Evolutionary conservation across 2,797 vertebrate species (phyloP).

Genomic region (Podarcis lilfordi): DNA sequence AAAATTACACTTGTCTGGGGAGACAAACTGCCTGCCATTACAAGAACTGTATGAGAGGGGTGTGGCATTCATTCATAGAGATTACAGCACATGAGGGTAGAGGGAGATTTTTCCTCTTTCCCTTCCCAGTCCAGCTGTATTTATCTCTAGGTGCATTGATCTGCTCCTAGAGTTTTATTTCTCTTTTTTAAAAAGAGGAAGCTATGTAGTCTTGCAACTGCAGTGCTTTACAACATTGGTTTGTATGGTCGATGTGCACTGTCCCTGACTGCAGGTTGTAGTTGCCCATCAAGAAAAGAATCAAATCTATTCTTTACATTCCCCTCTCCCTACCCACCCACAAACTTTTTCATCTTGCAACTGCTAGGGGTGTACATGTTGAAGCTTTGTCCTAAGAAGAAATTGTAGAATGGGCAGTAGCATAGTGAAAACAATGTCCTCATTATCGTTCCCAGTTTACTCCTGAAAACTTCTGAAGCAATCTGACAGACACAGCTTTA

Average conservation of each 20-base stretch:
- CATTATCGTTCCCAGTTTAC: conserved; percentile 36
- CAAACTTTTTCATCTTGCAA: background rate
- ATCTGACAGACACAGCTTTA: conserved; percentile 50
- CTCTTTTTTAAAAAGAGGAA: background rate
- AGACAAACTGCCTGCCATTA: too few relatives aligned
- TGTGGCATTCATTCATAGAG: too few relatives aligned
- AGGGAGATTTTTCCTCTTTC: too few relatives aligned
- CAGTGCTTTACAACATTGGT: background rate
- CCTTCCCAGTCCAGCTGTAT: too few relatives aligned
- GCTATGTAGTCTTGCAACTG: background rate
- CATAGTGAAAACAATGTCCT: conserved; percentile 1
- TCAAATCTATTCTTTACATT: background rate
- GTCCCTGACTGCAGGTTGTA: background rate
- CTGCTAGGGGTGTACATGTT: background rate
- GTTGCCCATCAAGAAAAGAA: background rate
- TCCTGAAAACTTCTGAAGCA: conserved; percentile 29
- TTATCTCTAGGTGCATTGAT: background rate
- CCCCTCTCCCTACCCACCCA: background rate
- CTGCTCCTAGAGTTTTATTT: background rate
- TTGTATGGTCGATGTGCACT: background rate
- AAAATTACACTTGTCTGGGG: too few relatives aligned
- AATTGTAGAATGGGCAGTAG: background rate
- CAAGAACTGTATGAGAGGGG: too few relatives aligned
- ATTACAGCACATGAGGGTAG: too few relatives aligned
- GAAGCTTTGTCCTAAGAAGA: background rate